Evolutionary conservation across 2,113 vertebrate species (phyloP), one percentile per base, ranked within the genome.

Genomic region (Oreotrochilus melanogaster): DNA sequence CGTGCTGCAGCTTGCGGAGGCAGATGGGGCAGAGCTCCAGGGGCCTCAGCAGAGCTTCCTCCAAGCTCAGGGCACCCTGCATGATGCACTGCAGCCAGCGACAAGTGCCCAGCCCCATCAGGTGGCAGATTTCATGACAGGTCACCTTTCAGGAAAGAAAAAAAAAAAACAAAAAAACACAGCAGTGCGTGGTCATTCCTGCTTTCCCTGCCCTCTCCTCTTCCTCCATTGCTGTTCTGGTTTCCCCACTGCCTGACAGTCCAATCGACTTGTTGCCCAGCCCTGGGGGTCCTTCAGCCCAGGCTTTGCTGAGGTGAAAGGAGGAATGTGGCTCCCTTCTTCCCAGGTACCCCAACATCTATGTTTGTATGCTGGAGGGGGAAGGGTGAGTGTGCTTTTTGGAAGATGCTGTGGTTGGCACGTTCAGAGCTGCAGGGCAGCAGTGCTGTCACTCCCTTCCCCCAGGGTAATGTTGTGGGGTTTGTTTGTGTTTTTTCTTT

Each of bases 21-120:
- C 98, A 98, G 79, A 98, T 96, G 57, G 98, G 98, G 23, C 98
- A 98, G 2, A 96, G 98, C 87, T 98, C 98, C 78, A 95, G 95
- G 2, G 98, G 98, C 76, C 97, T 66, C 70, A 97, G 86, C 74
- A 98, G 88, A 1, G 95, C 97, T 60, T 98, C 97, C 0, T 98
- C 98, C 96, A 98, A 82, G 94, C 98, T 98, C 69, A 98, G 96
- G 0, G 83, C 97, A 0, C 98, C 98, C 95, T 98, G 98, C 98
- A 98, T 97, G 93, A 98, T 92, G 95, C 98, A 98, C 88, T 97
- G 95, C 67, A 98, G 98, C 98, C 98, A 98, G 76, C 98, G 97
- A 56, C 98, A 98, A 15, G 93, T 96, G 57, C 98, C 97, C 96
- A 98, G 89, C 73, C 98, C 98, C 64, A 98, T 96, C 80, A 98